These are phyloP conservation scores for Tachysurus fulvidraco DNA, from an alignment of 2,113 vertebrate genomes.

Conservation along the genomic window DNA sequence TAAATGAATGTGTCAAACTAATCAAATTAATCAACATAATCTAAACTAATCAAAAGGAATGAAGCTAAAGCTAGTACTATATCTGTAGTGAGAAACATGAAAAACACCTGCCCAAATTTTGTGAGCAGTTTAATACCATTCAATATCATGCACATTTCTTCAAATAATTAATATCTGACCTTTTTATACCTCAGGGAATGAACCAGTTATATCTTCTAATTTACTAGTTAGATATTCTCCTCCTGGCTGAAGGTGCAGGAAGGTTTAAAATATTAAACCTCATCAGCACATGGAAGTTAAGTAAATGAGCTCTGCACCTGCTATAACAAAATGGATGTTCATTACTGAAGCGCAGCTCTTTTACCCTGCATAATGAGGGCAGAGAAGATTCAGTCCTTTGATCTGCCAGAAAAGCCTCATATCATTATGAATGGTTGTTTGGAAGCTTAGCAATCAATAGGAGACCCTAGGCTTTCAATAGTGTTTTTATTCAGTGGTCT, in stretches of 20 bases:
- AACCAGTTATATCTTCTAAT: background rate
- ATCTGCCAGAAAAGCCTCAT: slow-evolving; percentile 61
- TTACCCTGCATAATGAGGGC: slow-evolving; percentile 54
- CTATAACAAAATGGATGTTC: slow-evolving; percentile 44
- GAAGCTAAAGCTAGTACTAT: background rate
- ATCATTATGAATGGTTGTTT: slow-evolving; percentile 70
- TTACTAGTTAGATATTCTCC: slow-evolving; percentile 10
- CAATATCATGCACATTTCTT: background rate
- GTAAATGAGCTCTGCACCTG: slow-evolving; percentile 53
- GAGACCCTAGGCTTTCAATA: slow-evolving; percentile 56
- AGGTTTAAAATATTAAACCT: slow-evolving; percentile 32
- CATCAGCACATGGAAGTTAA: slow-evolving; percentile 22
- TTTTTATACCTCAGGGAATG: background rate
- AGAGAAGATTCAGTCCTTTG: slow-evolving; percentile 54
- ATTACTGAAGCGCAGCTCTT: slow-evolving; percentile 46
- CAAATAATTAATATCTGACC: slow-evolving; percentile 19
- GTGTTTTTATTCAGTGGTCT: slow-evolving; percentile 36
- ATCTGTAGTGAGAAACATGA: background rate
- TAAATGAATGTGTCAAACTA: background rate
- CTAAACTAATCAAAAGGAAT: background rate
- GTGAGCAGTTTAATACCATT: background rate
- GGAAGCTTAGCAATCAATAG: slow-evolving; percentile 59
- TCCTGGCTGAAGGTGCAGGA: slow-evolving; percentile 18
- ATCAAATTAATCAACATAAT: no score
- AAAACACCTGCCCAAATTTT: background rate